phyloP scores from a whole-genome alignment of 2,888 invertebrate genomes.

The Drosophila parthenogenetica region DNA sequence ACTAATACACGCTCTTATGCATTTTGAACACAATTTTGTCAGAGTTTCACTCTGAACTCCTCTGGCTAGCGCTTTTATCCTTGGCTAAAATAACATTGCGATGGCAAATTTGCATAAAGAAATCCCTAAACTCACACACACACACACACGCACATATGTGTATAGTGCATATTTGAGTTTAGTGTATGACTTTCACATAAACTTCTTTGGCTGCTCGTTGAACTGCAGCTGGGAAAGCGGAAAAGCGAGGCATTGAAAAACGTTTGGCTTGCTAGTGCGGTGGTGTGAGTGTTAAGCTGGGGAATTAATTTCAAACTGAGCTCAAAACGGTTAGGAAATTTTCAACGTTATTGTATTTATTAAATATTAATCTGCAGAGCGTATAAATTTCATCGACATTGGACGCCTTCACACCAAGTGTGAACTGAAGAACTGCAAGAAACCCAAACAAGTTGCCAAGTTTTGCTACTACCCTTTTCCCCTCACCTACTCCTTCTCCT shows the following conservation, averaged over 20 bases:
- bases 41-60: slow-evolving; percentile 31
- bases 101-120: slow-evolving; percentile 75
- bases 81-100: slow-evolving; percentile 69
- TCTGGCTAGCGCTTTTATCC: slow-evolving; percentile 38
- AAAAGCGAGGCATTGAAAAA: not conserved
- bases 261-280: too few relatives aligned
- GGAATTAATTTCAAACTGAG: slow-evolving; percentile 59
- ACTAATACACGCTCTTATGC: slow-evolving; percentile 68
- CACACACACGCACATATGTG: slow-evolving; percentile 8
- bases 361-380: slow-evolving; percentile 66
- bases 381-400: slow-evolving; percentile 66
- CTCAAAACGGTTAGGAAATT: slow-evolving; percentile 52
- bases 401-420: slow-evolving; percentile 37
- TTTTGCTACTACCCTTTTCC: slow-evolving; percentile 13
- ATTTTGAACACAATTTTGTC: slow-evolving; percentile 66
- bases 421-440: slow-evolving; percentile 39
- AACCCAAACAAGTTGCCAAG: slow-evolving; percentile 49
- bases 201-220: slow-evolving; percentile 56
- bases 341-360: slow-evolving; percentile 66
- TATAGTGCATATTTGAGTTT: slow-evolving; percentile 62
- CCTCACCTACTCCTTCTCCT: not conserved
- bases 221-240: not conserved
- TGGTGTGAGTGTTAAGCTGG: slow-evolving; percentile 30
- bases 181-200: slow-evolving; percentile 70
- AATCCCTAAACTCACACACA: slow-evolving; percentile 66